Conservation (phyloP, 2,113 vertebrate species). For the Hippocampus abdominalis region DNA sequence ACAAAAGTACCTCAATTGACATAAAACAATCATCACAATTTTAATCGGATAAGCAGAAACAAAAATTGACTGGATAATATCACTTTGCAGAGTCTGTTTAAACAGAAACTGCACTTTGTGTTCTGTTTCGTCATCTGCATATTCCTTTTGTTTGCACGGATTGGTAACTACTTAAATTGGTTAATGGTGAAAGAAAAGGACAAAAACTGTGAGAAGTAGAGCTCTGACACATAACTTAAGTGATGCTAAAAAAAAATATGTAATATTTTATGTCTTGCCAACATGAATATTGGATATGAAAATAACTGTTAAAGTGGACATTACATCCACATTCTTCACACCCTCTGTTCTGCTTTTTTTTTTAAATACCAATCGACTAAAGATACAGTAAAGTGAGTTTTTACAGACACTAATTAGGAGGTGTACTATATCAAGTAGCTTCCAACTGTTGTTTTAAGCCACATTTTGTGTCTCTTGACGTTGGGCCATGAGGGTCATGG, state of each 20-base stretch:
- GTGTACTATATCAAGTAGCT: constrained; percentile 60
- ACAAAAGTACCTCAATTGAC: no score
- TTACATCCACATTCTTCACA: constrained; percentile 13
- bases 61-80: no score
- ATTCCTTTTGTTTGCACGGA: neutral
- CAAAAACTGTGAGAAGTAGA: neutral
- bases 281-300: neutral
- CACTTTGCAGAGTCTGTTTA: neutral
- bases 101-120: neutral
- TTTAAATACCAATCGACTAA: constrained; percentile 50
- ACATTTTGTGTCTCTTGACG: constrained; percentile 59
- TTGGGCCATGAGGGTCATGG: constrained; percentile 50
- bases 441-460: constrained; percentile 61
- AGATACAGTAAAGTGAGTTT: constrained; percentile 54
- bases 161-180: neutral
- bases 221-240: neutral
- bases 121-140: neutral
- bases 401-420: constrained; percentile 57
- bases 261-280: neutral
- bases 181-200: neutral
- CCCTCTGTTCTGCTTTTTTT: neutral
- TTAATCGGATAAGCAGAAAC: no score
- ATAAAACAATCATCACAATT: no score
- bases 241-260: neutral
- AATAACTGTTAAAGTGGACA: neutral